A percentile compares a stretch with the other conserved stretches of the same genome.
phyloP scores from a whole-genome alignment of 2,888 invertebrate genomes.

The Antheraea yamamai region DNA sequence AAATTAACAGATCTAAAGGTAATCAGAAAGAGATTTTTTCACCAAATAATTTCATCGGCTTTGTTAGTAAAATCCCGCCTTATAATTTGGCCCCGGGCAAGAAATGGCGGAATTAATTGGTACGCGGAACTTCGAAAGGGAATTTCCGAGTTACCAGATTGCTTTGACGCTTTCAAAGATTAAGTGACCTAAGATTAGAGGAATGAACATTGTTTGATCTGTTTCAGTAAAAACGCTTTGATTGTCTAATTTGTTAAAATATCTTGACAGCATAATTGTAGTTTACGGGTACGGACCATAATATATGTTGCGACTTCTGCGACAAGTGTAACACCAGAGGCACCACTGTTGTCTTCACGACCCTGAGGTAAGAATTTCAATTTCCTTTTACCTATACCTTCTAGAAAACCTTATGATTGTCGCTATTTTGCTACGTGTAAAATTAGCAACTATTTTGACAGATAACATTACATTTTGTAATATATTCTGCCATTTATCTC shows the following conservation, averaged over 20 bases:
- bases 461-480: too few species aligned
- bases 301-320: neutral
- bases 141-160: constrained; percentile 21
- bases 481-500: too few species aligned
- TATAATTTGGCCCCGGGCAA: constrained; percentile 19
- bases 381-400: too few species aligned
- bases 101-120: constrained; percentile 22
- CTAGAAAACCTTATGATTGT: too few species aligned
- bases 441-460: too few species aligned
- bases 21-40: neutral
- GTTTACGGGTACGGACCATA: neutral
- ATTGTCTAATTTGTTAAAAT: neutral
- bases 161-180: constrained; percentile 16
- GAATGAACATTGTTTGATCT: constrained; percentile 7
- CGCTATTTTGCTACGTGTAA: too few species aligned
- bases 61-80: constrained; percentile 13
- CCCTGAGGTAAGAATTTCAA: too few species aligned
- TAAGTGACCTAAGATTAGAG: constrained; percentile 12
- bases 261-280: neutral
- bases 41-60: neutral
- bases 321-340: too few species aligned
- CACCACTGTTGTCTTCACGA: too few species aligned
- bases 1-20: neutral
- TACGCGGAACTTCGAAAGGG: constrained; percentile 13
- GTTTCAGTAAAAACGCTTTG: constrained; percentile 1